Evolutionary conservation across 2,113 vertebrate genomes (phyloP).

Genomic region (Siniperca chuatsi): DNA sequence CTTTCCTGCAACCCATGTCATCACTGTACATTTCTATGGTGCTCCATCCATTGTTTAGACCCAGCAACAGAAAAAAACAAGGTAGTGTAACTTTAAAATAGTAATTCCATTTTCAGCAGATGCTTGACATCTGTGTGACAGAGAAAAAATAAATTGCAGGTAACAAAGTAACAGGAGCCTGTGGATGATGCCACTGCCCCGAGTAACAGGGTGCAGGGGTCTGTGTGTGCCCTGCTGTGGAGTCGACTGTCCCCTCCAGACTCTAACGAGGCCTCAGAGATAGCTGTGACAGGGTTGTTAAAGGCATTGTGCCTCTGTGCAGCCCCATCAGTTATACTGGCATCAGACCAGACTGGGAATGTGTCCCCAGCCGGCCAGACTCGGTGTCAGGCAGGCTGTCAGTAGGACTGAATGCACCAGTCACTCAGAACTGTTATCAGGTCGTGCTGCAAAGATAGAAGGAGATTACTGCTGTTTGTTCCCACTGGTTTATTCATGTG

Average conservation of each 20-base stretch:
- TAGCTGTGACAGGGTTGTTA: conserved; percentile 59
- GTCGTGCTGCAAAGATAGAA: conserved; percentile 65
- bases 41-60: neutral
- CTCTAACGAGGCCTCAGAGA: conserved; percentile 62
- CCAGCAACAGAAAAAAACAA: neutral
- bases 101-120: conserved; percentile 7
- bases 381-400: conserved; percentile 57
- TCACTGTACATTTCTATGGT: neutral
- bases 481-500: conserved; percentile 60
- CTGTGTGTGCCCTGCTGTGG: conserved; percentile 11
- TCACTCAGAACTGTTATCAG: conserved; percentile 68
- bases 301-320: conserved; percentile 33
- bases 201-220: conserved; percentile 20
- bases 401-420: conserved; percentile 54
- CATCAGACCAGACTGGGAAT: conserved; percentile 49
- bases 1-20: neutral
- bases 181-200: conserved; percentile 11
- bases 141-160: conserved; percentile 48
- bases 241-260: conserved; percentile 40
- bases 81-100: neutral
- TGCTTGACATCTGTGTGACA: conserved; percentile 48
- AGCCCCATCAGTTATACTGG: conserved; percentile 53
- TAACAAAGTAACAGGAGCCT: conserved; percentile 32
- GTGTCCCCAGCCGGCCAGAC: conserved; percentile 26
- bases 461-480: conserved; percentile 67